Evolutionary conservation across 2,888 invertebrate genomes (phyloP).

Genomic region (Lissocephala sabroskyi): DNA sequence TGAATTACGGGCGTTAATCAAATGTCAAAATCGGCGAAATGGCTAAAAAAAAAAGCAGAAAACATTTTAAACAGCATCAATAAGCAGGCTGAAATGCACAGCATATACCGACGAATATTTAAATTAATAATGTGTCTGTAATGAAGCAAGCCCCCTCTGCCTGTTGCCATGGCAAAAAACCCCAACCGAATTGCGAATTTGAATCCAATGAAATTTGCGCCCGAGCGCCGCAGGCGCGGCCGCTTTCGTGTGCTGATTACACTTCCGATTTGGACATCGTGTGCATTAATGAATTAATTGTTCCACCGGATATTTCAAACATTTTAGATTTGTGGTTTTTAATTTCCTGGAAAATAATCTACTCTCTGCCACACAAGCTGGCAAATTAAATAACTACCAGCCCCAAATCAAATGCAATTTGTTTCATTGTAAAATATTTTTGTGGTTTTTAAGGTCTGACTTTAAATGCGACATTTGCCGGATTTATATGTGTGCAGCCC

Average conservation of each 20-base stretch:
- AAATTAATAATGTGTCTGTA: slow-evolving; percentile 49
- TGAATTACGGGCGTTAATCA: not conserved
- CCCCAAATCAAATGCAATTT: slow-evolving; percentile 30
- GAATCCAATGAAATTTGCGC: not conserved
- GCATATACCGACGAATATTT: slow-evolving; percentile 28
- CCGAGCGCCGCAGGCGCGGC: not conserved
- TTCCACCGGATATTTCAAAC: slow-evolving; percentile 63
- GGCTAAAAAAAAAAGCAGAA: not conserved
- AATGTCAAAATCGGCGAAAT: not conserved
- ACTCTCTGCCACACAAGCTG: slow-evolving; percentile 5
- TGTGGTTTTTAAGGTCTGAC: slow-evolving; percentile 30
- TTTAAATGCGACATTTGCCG: slow-evolving; percentile 26
- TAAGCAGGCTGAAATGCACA: not conserved
- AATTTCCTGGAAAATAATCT: slow-evolving; percentile 60
- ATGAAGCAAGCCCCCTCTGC: no score
- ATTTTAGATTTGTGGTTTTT: slow-evolving; percentile 65
- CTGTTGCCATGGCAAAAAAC: no score
- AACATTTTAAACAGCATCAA: not conserved
- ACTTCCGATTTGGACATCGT: slow-evolving; percentile 37
- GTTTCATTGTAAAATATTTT: slow-evolving; percentile 42
- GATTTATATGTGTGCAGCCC: no score
- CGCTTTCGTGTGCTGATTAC: slow-evolving; percentile 37
- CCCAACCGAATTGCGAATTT: not conserved
- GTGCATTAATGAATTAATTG: slow-evolving; percentile 61
- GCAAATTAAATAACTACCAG: slow-evolving; percentile 6